Evolutionary conservation across 35 echinoderm and acorn worm species (phyloP).

Genomic region (Lytechinus pictus): DNA sequence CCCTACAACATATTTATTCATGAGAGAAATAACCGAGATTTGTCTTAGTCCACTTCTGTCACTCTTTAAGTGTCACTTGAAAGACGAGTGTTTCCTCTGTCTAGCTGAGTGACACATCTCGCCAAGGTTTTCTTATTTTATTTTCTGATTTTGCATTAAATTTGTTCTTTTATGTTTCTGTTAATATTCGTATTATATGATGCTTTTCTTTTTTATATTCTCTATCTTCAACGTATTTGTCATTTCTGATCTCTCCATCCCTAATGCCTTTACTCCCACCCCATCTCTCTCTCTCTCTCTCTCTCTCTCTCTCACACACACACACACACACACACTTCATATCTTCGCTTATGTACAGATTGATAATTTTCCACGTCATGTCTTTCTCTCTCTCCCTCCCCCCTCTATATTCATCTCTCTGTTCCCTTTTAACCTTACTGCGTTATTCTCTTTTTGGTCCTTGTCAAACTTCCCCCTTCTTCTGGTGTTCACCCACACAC

Average conservation of each 20-base stretch:
- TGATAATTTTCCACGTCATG: background rate
- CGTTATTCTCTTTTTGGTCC: background rate
- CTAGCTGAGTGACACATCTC: background rate
- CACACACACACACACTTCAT: background rate
- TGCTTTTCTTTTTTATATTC: no score
- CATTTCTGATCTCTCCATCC: no score
- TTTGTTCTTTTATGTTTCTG: no score
- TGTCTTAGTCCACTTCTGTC: background rate
- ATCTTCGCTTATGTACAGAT: background rate
- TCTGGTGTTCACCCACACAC: no score
- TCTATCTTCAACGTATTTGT: no score
- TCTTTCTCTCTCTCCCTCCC: background rate
- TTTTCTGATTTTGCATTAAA: no score
- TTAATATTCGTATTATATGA: no score
- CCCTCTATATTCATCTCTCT: background rate
- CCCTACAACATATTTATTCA: conserved; percentile 5
- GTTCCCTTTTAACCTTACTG: background rate
- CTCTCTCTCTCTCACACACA: background rate
- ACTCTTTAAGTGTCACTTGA: background rate
- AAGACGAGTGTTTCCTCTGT: background rate
- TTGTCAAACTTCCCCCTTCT: background rate
- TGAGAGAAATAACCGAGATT: conserved; percentile 9
- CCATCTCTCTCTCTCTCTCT: no score
- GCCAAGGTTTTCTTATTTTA: no score
- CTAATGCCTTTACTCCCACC: no score